Percentiles rank a stretch among this genome's conserved stretches.
Conservation (phyloP, 2,113 vertebrate species). For the Philantomba maxwellii region DNA sequence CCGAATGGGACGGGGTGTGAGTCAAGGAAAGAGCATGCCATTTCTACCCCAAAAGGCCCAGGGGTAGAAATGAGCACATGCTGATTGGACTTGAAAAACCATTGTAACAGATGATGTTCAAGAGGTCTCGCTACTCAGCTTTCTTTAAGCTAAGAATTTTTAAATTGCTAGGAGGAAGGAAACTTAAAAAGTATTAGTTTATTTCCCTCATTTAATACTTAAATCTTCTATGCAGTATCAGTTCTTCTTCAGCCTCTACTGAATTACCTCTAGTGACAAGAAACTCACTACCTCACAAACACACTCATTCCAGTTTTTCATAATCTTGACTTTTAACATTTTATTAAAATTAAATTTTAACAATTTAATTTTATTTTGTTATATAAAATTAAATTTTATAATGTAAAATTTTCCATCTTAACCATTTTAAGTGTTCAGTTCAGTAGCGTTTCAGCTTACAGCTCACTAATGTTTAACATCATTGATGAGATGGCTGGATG, state of each 20-base stretch:
- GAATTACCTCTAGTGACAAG: neutral
- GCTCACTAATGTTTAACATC: neutral
- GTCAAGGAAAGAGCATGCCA: neutral
- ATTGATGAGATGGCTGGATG: neutral
- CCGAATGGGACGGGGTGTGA: neutral
- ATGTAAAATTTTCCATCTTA: neutral
- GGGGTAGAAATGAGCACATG: neutral
- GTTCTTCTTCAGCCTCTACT: neutral
- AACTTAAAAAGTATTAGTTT: neutral
- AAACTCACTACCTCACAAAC: conserved; percentile 16
- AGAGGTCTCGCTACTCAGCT: neutral
- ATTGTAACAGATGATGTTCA: too few species aligned
- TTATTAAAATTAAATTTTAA: neutral
- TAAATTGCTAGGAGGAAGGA: neutral
- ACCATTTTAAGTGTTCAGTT: neutral
- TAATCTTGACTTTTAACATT: neutral
- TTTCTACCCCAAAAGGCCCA: neutral
- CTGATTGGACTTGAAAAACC: neutral
- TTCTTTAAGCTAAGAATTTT: neutral
- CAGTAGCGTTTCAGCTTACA: neutral
- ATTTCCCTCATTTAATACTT: neutral
- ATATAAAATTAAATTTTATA: too few species aligned
- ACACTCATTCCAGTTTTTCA: neutral
- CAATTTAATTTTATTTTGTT: too few species aligned
- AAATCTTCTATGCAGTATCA: neutral